Conservation (phyloP, 2,797 vertebrate genomes). For the Phalanger gymnotis region DNA sequence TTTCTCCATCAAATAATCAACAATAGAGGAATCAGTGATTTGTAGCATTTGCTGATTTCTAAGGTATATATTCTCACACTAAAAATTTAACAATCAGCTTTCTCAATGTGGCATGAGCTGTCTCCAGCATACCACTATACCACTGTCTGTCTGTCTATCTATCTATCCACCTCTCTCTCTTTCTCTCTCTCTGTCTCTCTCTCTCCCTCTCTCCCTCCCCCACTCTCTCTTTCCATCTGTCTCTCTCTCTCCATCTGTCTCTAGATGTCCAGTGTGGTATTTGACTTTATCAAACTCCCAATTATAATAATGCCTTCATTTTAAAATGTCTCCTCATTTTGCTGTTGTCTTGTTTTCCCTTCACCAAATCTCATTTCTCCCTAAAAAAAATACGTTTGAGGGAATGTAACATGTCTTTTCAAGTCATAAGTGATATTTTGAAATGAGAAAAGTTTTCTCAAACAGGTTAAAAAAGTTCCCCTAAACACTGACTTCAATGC, state of each 20-base stretch:
- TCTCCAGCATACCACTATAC: neutral
- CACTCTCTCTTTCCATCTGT: neutral
- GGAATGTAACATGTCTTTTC: slow-evolving; percentile 18
- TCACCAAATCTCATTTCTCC: slow-evolving; percentile 46
- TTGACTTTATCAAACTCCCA: neutral
- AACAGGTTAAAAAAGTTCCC: neutral
- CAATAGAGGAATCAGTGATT: neutral
- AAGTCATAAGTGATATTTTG: slow-evolving; percentile 20
- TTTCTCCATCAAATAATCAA: neutral
- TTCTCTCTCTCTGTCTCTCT: too few relatives aligned
- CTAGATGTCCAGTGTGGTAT: neutral
- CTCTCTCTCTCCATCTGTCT: neutral
- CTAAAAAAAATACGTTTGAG: slow-evolving; percentile 24
- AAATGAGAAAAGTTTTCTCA: slow-evolving; percentile 43
- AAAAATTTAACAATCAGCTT: neutral
- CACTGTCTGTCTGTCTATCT: too few relatives aligned
- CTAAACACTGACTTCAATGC: slow-evolving; percentile 34
- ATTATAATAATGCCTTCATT: neutral
- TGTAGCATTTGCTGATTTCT: neutral
- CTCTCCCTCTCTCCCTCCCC: too few relatives aligned
- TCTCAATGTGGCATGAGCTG: neutral
- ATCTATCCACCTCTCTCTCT: too few relatives aligned
- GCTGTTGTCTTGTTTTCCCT: neutral
- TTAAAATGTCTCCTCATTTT: neutral
- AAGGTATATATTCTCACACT: neutral